Evolutionary conservation across 2,797 vertebrate species (phyloP), one percentile per base, ranked within the genome.

Genomic region (Chelmon rostratus): DNA sequence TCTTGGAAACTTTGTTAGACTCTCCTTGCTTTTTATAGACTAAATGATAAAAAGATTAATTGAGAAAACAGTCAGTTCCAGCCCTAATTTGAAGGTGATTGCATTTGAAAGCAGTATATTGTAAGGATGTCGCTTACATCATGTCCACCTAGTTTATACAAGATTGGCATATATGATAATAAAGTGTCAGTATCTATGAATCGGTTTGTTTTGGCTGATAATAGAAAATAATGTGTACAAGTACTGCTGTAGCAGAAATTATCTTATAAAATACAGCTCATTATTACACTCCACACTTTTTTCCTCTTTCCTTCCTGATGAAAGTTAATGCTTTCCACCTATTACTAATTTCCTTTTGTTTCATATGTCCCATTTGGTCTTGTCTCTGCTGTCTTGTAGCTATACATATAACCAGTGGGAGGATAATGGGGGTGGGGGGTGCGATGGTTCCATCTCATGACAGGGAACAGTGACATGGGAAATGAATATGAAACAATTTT

Each of bases 401-500:
- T 53, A 46, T 74, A 72, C 52, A 63, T 81, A 63, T 69, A 61
- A 76, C 18, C 47, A 49, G 71, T 71, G 68, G 50, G 81, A 69
- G 75, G 76, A 65, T 67, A 49, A 62, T 21, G 8, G 47, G 47
- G 23, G 9, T 66, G 61, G 42, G 42, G 28, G 61, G 49, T 68
- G 63, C 68, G 37, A 54, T 54, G 58, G 8, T 19, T 73, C 66
- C 68, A 86, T 89, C 88, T 89, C 68, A 77, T 90, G 85, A 90
- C 83, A 72, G 67, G 72, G 78, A 87, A 88, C 79, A 75, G 73
- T 81, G 71, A 89, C 86, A 83, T 69, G 83, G 73, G 83, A 92
- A 93, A 91, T 85, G 49, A 82, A 85, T 88, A 82, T 80, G 70
- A 70, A 89, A 80, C 62, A 53, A 76, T 86, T 87, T 79, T 21